Percentiles rank a stretch among this genome's conserved stretches.
These are phyloP conservation scores for Tapirus indicus DNA, from an alignment of 2,797 vertebrate species.

Conservation along the genomic window DNA sequence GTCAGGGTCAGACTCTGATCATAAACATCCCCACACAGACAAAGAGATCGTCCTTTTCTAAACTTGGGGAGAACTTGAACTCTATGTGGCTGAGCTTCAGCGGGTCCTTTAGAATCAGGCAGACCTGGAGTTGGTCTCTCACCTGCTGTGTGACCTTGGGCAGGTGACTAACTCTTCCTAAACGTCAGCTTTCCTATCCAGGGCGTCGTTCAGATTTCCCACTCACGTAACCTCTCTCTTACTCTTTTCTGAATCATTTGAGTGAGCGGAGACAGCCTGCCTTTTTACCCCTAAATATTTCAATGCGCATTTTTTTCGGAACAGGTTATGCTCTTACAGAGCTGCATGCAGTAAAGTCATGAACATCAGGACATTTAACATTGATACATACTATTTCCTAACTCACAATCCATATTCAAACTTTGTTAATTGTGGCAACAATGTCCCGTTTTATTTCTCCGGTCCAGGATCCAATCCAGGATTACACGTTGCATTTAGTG, in stretches of 20 bases:
- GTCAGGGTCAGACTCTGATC: neutral
- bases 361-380: neutral
- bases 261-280: neutral
- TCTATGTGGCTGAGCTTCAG: neutral
- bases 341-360: neutral
- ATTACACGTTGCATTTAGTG: neutral
- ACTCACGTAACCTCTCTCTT: neutral
- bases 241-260: neutral
- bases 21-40: neutral
- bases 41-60: neutral
- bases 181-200: neutral
- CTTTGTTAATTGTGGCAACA: neutral
- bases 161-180: neutral
- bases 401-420: neutral
- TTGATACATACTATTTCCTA: neutral
- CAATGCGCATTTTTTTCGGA: neutral
- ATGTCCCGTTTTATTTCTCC: neutral
- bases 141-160: neutral
- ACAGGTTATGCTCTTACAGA: neutral
- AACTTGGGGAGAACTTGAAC: neutral
- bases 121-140: neutral
- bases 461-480: neutral
- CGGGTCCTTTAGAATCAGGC: neutral
- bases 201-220: no score
- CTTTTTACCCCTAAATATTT: neutral